These are phyloP conservation scores for Meloidogyne chitwoodi DNA, from an alignment of 1,140 invertebrate species.

Conservation along the genomic window DNA sequence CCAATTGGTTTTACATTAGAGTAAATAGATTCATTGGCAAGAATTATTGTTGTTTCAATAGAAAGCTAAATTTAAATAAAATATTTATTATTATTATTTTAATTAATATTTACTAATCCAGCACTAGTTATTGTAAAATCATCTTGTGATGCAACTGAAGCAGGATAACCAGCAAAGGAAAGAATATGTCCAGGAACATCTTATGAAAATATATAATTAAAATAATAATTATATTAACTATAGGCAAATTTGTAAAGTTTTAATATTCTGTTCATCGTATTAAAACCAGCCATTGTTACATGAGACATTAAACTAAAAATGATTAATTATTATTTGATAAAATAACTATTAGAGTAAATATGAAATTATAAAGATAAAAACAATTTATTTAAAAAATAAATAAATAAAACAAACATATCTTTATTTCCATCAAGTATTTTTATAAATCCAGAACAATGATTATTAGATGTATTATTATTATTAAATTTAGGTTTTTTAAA, in stretches of 20 bases:
- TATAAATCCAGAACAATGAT: conserved; percentile 54
- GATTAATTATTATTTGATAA: no score
- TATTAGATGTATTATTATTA: conserved; percentile 51
- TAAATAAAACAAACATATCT: conserved; percentile 13
- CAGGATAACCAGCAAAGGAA: conserved; percentile 82
- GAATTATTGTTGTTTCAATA: conserved; percentile 73
- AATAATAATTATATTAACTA: conserved; percentile 22
- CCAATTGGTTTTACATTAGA: conserved; percentile 63
- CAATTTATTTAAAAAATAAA: no score
- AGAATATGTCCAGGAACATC: conserved; percentile 66
- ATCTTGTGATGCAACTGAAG: conserved; percentile 77
- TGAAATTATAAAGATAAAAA: no score
- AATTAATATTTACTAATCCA: conserved; percentile 64
- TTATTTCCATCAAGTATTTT: conserved; percentile 54
- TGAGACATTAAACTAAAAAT: conserved; percentile 50
- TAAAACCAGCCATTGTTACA: conserved; percentile 54
- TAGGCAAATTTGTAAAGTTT: conserved; percentile 60
- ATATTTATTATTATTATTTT: not conserved
- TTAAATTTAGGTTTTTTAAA: conserved; percentile 44
- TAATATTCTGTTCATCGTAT: conserved; percentile 56
- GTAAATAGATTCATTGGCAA: conserved; percentile 69
- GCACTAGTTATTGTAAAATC: conserved; percentile 76
- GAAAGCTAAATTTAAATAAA: conserved; percentile 59
- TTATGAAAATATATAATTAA: conserved; percentile 28
- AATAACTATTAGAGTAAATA: no score